A percentile compares a stretch with the other conserved stretches of the same genome.
phyloP scores from a whole-genome alignment of 2,888 invertebrate species.

The Tiliacea aurago region DNA sequence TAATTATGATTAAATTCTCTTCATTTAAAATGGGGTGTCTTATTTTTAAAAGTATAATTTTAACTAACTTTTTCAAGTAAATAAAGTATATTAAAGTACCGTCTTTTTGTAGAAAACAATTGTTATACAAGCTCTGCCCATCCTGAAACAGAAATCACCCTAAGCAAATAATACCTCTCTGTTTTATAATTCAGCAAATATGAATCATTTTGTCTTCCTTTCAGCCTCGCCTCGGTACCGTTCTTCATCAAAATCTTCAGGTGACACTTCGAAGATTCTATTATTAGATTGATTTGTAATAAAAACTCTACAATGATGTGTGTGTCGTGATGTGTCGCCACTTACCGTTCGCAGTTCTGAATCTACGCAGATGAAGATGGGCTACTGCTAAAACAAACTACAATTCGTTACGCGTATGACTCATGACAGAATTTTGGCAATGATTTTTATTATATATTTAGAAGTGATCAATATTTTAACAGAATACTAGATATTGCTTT shows the following conservation, averaged over 20 bases:
- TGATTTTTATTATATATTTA: conserved; percentile 66
- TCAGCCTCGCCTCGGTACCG: neutral
- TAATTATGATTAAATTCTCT: neutral
- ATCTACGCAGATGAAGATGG: conserved; percentile 77
- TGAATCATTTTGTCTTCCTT: neutral
- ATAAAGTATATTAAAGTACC: neutral
- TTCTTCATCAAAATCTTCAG: conserved; percentile 27
- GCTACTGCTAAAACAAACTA: conserved; percentile 86
- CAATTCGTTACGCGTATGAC: conserved; percentile 80
- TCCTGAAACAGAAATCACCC: no score
- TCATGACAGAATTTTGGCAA: conserved; percentile 79
- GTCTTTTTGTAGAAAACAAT: neutral
- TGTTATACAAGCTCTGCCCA: neutral
- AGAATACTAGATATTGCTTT: neutral
- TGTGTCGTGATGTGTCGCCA: conserved; percentile 66
- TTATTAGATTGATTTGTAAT: conserved; percentile 43
- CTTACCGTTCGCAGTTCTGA: conserved; percentile 72
- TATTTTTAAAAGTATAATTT: neutral
- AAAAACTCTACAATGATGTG: conserved; percentile 63
- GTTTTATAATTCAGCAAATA: neutral
- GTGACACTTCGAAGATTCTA: conserved; percentile 22
- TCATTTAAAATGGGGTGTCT: neutral
- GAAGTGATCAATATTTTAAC: conserved; percentile 11
- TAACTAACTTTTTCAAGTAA: neutral
- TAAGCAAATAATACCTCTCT: neutral